These are phyloP conservation scores for Orussus abietinus DNA, from an alignment of 1,140 invertebrate genomes.

Conservation along the genomic window DNA sequence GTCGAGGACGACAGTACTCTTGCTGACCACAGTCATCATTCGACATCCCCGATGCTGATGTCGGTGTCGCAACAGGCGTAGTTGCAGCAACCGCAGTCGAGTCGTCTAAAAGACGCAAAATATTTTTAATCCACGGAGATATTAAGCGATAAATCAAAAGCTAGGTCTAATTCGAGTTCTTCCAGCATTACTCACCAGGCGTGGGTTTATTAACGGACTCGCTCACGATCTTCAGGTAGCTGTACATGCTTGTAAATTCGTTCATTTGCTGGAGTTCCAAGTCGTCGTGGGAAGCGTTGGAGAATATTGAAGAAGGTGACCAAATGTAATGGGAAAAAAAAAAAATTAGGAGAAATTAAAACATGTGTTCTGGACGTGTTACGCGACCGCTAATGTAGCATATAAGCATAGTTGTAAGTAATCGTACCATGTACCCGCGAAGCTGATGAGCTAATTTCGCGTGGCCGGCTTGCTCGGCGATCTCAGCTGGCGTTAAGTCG, in stretches of 20 bases:
- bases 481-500: slow-evolving; percentile 75
- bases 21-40: no score
- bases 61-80: no score
- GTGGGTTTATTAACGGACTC: no score
- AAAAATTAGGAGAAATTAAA: slow-evolving; percentile 1
- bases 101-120: no score
- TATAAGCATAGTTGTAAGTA: no score
- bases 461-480: slow-evolving; percentile 72
- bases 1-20: slow-evolving; percentile 56
- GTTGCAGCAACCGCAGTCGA: no score
- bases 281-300: slow-evolving; percentile 6
- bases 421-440: slow-evolving; percentile 70
- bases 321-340: slow-evolving; percentile 1
- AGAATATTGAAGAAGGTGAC: slow-evolving; percentile 12
- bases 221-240: slow-evolving; percentile 75
- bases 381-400: no score
- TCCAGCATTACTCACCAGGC: slow-evolving; percentile 53
- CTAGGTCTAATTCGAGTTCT: no score
- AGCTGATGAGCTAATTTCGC: slow-evolving; percentile 67
- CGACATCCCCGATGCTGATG: no score
- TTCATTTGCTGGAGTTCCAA: slow-evolving; percentile 61
- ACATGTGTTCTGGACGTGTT: neutral
- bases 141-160: no score
- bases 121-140: no score
- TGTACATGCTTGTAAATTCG: slow-evolving; percentile 78